Evolutionary conservation across 2,888 invertebrate species (phyloP), one percentile per base, ranked within the genome.

Genomic region (Harmothoe impar): DNA sequence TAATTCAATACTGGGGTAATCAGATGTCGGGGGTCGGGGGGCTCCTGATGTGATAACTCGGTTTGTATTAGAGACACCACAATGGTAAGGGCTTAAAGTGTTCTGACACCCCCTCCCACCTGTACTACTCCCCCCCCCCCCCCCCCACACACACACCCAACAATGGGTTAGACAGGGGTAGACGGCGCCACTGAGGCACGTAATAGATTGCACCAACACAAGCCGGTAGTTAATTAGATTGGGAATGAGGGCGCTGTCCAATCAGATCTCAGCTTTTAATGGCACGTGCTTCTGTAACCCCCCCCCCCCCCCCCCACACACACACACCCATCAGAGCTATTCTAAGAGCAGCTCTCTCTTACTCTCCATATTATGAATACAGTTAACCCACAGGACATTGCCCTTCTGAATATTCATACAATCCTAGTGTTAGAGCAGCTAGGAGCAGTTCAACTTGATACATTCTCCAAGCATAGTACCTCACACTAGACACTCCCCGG

Each of bases 41-140:
- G 62, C 62, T n/a, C 77, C 23, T 43, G 81, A 81, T 43, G 43
- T 43, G 81, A 43, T 81, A 81, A 81, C 81, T 81, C 81, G 25
- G 81, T 81, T 81, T 81, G 81, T 17, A 81, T 81, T 81, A 81
- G 81, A 81, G 23, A 81, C 5, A 35, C 43, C 43, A 43, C 35
- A 43, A 20, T 43, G 43, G 81, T 81, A 35, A 81, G 17, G 81
- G 35, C 35, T 81, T 35, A 81, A 81, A 81, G 81, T 43, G 81
- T 43, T 31, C 81, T 43, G 81, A 17, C 33, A 81, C 17, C 20
- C 0, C 77, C 31, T 5, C 77, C 77, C 29, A 10, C 77, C 77
- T 25, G 10, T 77, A n/a, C n/a, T n/a, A n/a, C n/a, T n/a, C n/a
- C n/a, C n/a, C n/a, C n/a, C n/a, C n/a, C n/a, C n/a, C n/a, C n/a